Evolutionary conservation across 2,113 vertebrate species (phyloP).

Genomic region (Engraulis encrasicolus): DNA sequence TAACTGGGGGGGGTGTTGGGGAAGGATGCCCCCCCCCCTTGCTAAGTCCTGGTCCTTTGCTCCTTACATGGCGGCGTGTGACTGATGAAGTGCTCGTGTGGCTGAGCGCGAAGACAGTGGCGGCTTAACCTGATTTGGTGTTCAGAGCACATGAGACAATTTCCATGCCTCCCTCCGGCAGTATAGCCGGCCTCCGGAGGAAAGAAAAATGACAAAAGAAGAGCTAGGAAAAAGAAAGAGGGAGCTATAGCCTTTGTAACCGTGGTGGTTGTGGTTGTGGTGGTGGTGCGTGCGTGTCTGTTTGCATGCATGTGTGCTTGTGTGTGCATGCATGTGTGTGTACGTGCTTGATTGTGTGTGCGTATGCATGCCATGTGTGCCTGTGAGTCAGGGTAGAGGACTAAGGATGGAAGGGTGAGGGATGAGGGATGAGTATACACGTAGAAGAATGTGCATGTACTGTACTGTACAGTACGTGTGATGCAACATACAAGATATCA

Average conservation of each 20-base stretch:
- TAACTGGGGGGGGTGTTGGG: background rate
- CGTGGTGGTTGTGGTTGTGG: background rate
- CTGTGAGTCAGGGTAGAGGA: background rate
- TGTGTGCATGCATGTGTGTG: background rate
- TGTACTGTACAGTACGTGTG: too few species aligned
- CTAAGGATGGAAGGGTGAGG: too few species aligned
- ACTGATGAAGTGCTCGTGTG: slow-evolving; percentile 56
- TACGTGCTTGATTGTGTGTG: background rate
- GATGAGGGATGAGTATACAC: too few species aligned
- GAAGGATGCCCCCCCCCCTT: too few species aligned
- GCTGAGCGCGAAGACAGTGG: slow-evolving; percentile 39
- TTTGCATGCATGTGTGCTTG: background rate
- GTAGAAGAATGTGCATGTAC: too few species aligned
- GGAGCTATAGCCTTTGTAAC: background rate
- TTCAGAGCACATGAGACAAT: slow-evolving; percentile 45
- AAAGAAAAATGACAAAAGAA: background rate
- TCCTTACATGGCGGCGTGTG: slow-evolving; percentile 19
- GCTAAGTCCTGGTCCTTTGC: background rate
- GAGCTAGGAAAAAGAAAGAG: background rate
- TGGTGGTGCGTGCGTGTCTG: background rate
- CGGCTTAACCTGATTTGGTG: slow-evolving; percentile 52
- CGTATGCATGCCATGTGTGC: too few species aligned
- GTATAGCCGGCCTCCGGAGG: background rate
- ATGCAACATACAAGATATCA: too few species aligned
- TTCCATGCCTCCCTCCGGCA: slow-evolving; percentile 31